Evolutionary conservation across 2,888 invertebrate genomes (phyloP).

Genomic region (Stenchaetothrips biformis): DNA sequence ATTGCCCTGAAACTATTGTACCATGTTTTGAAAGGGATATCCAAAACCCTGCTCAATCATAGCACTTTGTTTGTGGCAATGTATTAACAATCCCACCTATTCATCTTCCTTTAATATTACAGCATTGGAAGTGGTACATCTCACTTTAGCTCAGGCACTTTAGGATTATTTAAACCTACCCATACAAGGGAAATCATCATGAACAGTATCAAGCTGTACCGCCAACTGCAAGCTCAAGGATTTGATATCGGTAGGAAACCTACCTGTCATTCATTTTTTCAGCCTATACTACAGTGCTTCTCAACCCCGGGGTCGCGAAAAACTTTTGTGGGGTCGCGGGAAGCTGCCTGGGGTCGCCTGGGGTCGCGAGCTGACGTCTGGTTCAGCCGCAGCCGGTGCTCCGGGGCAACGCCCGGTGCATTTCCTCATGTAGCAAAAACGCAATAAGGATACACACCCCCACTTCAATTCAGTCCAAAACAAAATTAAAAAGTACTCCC

Average conservation of each 20-base stretch:
- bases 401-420: too few relatives aligned
- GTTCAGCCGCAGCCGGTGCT: too few relatives aligned
- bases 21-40: too few relatives aligned
- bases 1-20: neutral
- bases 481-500: neutral
- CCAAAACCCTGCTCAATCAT: neutral
- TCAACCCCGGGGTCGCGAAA: too few relatives aligned
- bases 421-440: too few relatives aligned
- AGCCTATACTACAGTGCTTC: too few relatives aligned
- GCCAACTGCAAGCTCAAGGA: slow-evolving; percentile 54
- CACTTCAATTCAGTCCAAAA: neutral
- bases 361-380: too few relatives aligned
- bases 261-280: too few relatives aligned
- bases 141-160: slow-evolving; percentile 56
- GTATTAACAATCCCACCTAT: slow-evolving; percentile 16
- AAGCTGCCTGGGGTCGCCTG: too few relatives aligned
- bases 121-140: slow-evolving; percentile 57
- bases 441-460: neutral
- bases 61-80: neutral
- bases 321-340: too few relatives aligned
- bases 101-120: slow-evolving; percentile 33
- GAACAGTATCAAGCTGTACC: slow-evolving; percentile 57
- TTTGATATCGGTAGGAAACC: slow-evolving; percentile 50
- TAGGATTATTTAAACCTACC: slow-evolving; percentile 57
- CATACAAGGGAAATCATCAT: slow-evolving; percentile 56